Evolutionary conservation across 1,140 invertebrate genomes (phyloP).

Genomic region (Reticulitermes speratus): DNA sequence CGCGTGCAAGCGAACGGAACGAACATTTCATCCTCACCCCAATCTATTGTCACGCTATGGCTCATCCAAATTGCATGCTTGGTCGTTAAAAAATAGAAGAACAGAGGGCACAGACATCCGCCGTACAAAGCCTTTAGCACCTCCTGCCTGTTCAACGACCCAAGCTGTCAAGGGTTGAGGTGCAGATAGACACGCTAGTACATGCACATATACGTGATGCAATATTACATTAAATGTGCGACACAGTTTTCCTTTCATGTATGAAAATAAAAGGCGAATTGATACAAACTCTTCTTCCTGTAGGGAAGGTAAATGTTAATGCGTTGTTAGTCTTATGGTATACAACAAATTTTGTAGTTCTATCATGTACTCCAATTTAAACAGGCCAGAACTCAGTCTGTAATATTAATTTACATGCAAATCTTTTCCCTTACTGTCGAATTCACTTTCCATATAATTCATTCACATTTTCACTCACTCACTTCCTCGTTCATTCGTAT

Average conservation of each 20-base stretch:
- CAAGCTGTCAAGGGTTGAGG: background rate
- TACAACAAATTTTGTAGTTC: background rate
- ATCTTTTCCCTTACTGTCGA: too few relatives aligned
- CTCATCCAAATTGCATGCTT: background rate
- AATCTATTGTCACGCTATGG: background rate
- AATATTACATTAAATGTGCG: background rate
- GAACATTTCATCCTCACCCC: background rate
- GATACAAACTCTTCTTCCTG: background rate
- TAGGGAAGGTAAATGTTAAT: background rate
- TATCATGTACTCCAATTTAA: background rate
- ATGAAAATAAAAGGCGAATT: background rate
- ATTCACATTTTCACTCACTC: too few relatives aligned
- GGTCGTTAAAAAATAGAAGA: background rate
- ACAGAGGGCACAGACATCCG: background rate
- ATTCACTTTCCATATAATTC: too few relatives aligned
- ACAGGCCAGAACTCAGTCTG: too few relatives aligned
- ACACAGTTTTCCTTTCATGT: background rate
- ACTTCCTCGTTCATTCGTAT: too few relatives aligned
- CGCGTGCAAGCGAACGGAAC: background rate
- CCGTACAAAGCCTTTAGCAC: background rate
- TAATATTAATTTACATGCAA: too few relatives aligned
- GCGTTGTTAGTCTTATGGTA: background rate
- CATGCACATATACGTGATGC: background rate
- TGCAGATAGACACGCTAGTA: background rate
- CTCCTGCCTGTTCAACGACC: background rate